Evolutionary conservation across 2,113 vertebrate species (phyloP).

Genomic region (Odocoileus hemionus): DNA sequence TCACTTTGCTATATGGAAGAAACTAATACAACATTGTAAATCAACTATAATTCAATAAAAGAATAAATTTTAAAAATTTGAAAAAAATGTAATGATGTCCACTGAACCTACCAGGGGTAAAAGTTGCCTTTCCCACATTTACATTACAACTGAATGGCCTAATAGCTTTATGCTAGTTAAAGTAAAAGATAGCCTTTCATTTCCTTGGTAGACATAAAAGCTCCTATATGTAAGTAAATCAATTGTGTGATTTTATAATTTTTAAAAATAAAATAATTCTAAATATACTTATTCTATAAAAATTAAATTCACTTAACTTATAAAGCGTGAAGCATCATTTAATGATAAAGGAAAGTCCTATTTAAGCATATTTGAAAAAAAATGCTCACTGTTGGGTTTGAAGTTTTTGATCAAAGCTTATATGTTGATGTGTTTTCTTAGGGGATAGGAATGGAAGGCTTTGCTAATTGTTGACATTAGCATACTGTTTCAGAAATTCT

Average conservation of each 20-base stretch:
- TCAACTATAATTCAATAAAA: not conserved
- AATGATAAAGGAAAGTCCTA: not conserved
- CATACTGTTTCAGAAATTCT: not conserved
- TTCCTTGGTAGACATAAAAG: not conserved
- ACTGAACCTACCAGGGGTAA: not conserved
- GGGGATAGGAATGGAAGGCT: not conserved
- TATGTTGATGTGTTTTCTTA: not conserved
- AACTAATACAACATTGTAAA: not conserved
- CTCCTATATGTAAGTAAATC: not conserved
- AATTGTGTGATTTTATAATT: not conserved
- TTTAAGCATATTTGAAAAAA: not conserved
- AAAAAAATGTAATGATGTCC: not conserved
- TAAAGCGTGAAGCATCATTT: not conserved
- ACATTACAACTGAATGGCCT: too few species aligned
- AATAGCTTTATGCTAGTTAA: not conserved
- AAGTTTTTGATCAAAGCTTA: not conserved
- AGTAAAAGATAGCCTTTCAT: not conserved
- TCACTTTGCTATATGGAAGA: not conserved
- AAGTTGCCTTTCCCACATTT: not conserved
- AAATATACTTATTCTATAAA: not conserved
- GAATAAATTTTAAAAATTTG: not conserved
- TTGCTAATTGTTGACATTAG: not conserved
- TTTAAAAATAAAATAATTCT: not conserved
- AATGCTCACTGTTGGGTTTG: not conserved
- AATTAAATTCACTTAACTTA: not conserved